Conservation (phyloP, 2,888 invertebrate species). For the Odontocerum albicorne region DNA sequence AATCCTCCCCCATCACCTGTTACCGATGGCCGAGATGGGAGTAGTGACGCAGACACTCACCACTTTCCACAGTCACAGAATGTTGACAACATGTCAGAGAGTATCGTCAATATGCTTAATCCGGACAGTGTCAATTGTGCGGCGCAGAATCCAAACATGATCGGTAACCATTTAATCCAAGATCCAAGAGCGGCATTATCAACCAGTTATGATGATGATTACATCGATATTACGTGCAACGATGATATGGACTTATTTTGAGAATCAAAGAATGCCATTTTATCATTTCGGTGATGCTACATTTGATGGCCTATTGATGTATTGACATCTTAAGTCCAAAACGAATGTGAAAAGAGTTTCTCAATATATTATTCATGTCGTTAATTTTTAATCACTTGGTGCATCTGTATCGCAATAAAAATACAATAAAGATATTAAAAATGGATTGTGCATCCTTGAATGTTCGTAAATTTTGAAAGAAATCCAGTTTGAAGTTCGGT, state of each 20-base stretch:
- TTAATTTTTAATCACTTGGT: no score
- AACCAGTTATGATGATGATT: constrained; percentile 67
- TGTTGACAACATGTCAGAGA: constrained; percentile 12
- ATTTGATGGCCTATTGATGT: not conserved
- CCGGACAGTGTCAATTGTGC: constrained; percentile 7
- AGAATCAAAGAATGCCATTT: constrained; percentile 35
- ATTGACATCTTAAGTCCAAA: not conserved
- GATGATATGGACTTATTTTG: constrained; percentile 74
- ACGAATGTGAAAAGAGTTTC: no score
- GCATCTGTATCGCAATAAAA: no score
- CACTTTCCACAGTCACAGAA: constrained; percentile 37
- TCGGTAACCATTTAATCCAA: constrained; percentile 36
- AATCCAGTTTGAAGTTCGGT: no score
- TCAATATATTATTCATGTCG: no score
- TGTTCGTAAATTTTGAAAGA: no score
- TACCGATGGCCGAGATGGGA: constrained; percentile 69
- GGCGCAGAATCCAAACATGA: not conserved
- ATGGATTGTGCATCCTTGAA: no score
- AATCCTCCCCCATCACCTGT: constrained; percentile 85
- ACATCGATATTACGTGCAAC: constrained; percentile 69
- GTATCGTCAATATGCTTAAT: constrained; percentile 12
- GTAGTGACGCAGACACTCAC: constrained; percentile 64
- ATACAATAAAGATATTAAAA: no score
- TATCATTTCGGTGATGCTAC: not conserved
- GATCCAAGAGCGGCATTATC: constrained; percentile 43